Evolutionary conservation across 2,113 vertebrate genomes (phyloP), one percentile per base, ranked within the genome.

Genomic region (Pseudolaguvia tuberculata): DNA sequence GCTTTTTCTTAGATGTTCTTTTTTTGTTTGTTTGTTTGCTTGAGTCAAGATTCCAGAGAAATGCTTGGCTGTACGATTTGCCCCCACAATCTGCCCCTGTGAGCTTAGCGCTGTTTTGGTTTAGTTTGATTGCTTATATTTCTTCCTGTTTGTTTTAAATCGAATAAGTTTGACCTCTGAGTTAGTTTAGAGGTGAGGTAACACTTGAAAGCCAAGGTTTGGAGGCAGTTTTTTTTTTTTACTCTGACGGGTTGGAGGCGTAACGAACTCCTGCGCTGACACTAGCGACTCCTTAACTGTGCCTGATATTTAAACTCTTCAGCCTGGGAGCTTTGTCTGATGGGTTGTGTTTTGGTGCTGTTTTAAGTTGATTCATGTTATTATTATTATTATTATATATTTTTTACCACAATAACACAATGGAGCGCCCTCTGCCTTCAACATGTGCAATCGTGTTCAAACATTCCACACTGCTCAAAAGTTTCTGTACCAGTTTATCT

Each of bases 361-460:
- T 96, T 95, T 92, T 91, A 92, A 66, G 65, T 76, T 0, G 23
- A 45, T 45, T 45, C 2, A 42, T 21, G 42, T 47, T 21, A 23
- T 20, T 66, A 5, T 35, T 61, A 48, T 8, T 92, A 91, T 90
- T 94, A 85, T 95, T 95, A 93, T 87, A 35, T 35, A 95, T 94
- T 94, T 93, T 92, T 93, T 93, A 88, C 82, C 87, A 88, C 85
- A 85, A 83, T 81, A n/a, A 82, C 82, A 94, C 93, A 89, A 84
- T 58, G 55, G 73, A 73, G 72, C 70, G 90, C 91, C 90, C 86
- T 91, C 87, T 82, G 90, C 91, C 89, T 91, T 90, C 84, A 88
- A 92, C 92, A 98, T 84, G 95, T 98, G 97, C 97, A 96, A 95
- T 99, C 93, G 91, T 93, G 91, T 92, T 92, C 31, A 35, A 91